Base-by-base conservation (phyloP, 2,113 vertebrate genomes). In the Xenopus borealis region DNA sequence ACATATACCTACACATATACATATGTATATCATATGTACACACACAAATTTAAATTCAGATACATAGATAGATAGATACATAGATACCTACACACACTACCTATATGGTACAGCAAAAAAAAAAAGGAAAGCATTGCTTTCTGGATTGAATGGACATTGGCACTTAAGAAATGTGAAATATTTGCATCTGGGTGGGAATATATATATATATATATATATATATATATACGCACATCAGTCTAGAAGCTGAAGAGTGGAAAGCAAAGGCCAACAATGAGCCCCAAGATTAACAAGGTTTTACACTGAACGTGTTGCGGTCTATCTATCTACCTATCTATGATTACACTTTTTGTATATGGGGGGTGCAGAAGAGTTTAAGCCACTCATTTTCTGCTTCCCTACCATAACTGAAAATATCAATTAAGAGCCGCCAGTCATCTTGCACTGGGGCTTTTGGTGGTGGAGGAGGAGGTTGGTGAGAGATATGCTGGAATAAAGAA, bases 291-390 rank as follows among this genome's bases (percentile, higher is more conserved):
- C 3, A 27, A 27, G 23, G 23, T 3, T 27, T 27, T 1, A 27
- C 23, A 27, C 23, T 27, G 23, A 27, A 27, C 23, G 2, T 27
- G 23, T 27, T 27, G 23, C 23, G 3, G 68, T 62, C 58, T 50
- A 75, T 40, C 23, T 19, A 63, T 68, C 52, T 47, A 62, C 63
- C 57, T 40, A 44, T 66, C 7, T 66, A 75, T 27, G 18, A 58
- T 53, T 23, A 55, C 64, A 8, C 23, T 79, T 73, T 70, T 73
- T 5, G 33, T 72, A 66, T 64, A 55, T 71, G 20, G 53, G 53
- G 16, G 9, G 77, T 58, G 52, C 44, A 10, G 47, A 6, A 72
- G 78, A 57, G 64, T 81, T 81, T 82, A 79, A 27, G 23, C 82
- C 81, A 77, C 55, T 52, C 58, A 47, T 75, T 33, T 30, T 58